phyloP scores from a whole-genome alignment of 2,797 vertebrate species.

The Carduelis carduelis region DNA sequence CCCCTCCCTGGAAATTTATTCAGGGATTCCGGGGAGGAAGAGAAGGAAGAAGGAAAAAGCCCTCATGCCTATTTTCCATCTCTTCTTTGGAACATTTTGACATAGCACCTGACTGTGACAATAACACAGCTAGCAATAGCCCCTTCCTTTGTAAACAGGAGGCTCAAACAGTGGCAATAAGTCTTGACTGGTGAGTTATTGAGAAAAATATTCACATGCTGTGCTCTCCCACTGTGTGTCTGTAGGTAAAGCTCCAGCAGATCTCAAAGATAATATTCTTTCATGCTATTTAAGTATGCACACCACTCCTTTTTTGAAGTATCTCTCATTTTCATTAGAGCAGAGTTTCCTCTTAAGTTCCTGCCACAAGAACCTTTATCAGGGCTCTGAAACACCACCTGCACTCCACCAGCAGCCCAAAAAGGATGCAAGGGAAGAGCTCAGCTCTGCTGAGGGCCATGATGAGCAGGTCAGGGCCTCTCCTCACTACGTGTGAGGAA shows the following conservation, averaged over 20 bases:
- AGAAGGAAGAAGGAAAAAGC: neutral
- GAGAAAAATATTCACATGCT: neutral
- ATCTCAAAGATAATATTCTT: neutral
- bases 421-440: accelerated
- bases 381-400: accelerated
- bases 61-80: neutral
- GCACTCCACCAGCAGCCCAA: neutral
- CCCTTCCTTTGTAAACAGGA: neutral
- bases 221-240: neutral
- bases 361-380: neutral
- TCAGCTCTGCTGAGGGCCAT: neutral
- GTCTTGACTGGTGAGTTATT: neutral
- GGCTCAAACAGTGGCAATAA: neutral
- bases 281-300: neutral
- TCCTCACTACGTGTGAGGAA: neutral
- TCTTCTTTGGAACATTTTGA: neutral
- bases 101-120: neutral
- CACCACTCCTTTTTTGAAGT: neutral
- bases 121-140: neutral
- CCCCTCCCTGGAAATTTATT: neutral
- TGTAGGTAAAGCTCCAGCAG: neutral
- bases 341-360: neutral
- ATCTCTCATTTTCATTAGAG: neutral
- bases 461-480: neutral
- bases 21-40: neutral